Evolutionary conservation across 2,113 vertebrate species (phyloP), one percentile per base, ranked within the genome.

Genomic region (Halcyon senegalensis): DNA sequence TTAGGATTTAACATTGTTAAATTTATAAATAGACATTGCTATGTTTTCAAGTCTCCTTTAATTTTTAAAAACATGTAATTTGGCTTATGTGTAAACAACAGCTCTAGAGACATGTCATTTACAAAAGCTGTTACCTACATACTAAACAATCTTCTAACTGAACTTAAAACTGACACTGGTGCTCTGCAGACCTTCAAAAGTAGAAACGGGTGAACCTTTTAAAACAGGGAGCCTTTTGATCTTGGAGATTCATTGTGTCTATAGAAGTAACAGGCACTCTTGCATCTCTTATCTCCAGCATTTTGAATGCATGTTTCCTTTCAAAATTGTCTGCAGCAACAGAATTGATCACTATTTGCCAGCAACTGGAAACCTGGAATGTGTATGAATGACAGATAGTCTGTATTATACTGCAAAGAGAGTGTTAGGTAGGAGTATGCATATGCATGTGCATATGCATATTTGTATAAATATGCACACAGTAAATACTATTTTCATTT

Each of bases 111-210:
- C 12, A 5, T 67, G 27, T 24, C 24, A 37, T 91, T 82, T 20
- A 35, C 35, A 86, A 83, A 79, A 96, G 37, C 83, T 86, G 93
- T 84, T 92, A 70, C 68, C 64, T 60, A 88, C 43, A 88, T 21
- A 39, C 33, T 84, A 89, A 95, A 89, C 68, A 88, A 13, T 56
- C 63, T 72, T 37, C 55, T 77, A 74, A 59, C 39, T 84, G 56
- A 94, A 84, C 69, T 86, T 78, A 84, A 90, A 89, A 56, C 14
- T 0, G 0, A 84, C 35, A 59, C 27, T 70, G 56, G 23, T 7
- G 16, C 28, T 78, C 66, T 94, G 86, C 80, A 90, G 53, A 87
- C 19, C 48, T 90, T 95, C 64, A 84, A 89, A 95, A 90, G 56
- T 0, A 83, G 43, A 70, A 88, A 81, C 1, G 25, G 30, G 37